Conservation (phyloP, 2,888 invertebrate genomes). For the Apoderus coryli region DNA sequence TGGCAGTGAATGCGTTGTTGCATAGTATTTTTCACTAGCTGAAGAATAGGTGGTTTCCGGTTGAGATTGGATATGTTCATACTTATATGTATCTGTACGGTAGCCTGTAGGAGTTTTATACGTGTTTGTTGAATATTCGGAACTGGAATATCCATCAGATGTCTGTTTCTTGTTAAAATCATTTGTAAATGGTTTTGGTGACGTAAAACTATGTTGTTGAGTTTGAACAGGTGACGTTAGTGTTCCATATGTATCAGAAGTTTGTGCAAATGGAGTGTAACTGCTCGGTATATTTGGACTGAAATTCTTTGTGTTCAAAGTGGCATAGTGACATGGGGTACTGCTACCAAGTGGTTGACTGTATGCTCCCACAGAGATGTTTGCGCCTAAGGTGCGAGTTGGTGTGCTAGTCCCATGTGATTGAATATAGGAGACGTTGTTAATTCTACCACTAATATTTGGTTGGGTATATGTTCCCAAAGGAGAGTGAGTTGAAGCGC, state of each 20-base stretch:
- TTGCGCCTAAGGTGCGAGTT: not conserved
- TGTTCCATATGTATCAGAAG: not conserved
- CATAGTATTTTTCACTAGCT: constrained; percentile 29
- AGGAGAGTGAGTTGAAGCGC: constrained; percentile 6
- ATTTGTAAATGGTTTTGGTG: too few relatives aligned
- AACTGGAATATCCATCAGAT: constrained; percentile 26
- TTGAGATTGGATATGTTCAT: constrained; percentile 27
- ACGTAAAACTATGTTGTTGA: too few relatives aligned
- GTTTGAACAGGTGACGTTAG: not conserved
- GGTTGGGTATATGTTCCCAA: constrained; percentile 7
- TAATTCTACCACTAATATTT: constrained; percentile 4
- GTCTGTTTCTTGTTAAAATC: too few relatives aligned
- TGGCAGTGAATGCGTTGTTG: constrained; percentile 18
- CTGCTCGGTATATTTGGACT: constrained; percentile 16
- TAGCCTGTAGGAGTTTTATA: constrained; percentile 31
- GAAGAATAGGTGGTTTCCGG: constrained; percentile 26
- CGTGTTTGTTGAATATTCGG: constrained; percentile 28
- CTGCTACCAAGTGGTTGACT: constrained; percentile 10
- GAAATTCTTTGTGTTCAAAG: constrained; percentile 13
- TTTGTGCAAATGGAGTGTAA: constrained; percentile 17
- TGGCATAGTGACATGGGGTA: constrained; percentile 13
- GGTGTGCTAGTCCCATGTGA: not conserved
- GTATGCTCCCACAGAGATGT: too few relatives aligned
- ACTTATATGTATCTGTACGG: constrained; percentile 29
- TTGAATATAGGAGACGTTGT: too few relatives aligned